Evolutionary conservation across 2,888 invertebrate species (phyloP).

Genomic region (Zootermopsis nevadensis): DNA sequence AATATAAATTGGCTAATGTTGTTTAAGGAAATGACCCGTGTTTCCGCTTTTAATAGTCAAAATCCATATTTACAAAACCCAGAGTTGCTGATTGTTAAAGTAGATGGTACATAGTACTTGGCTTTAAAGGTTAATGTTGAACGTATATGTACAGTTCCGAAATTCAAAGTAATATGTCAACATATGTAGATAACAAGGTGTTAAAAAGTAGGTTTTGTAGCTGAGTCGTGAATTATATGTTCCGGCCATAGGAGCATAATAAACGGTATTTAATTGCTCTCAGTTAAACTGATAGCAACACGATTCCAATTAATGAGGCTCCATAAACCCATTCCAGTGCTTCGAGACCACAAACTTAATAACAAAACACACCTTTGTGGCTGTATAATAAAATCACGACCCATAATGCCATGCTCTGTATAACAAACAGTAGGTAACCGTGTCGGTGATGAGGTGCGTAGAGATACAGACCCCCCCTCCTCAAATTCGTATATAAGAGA

Average conservation of each 20-base stretch:
- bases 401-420: conserved; percentile 22
- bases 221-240: background rate
- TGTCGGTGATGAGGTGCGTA: background rate
- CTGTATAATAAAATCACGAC: conserved; percentile 10
- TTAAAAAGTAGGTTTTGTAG: background rate
- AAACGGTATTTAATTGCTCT: too few species aligned
- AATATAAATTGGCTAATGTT: too few species aligned
- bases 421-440: background rate
- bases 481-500: background rate
- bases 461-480: background rate
- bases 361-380: background rate
- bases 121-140: too few species aligned
- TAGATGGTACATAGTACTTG: too few species aligned
- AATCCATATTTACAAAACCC: too few species aligned
- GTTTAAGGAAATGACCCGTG: too few species aligned
- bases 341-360: background rate
- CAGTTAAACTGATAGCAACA: background rate
- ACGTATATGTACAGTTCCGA: too few species aligned
- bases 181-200: background rate
- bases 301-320: background rate
- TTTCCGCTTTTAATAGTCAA: too few species aligned
- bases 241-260: background rate
- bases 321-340: background rate
- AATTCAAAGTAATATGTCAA: too few species aligned
- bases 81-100: too few species aligned